Evolutionary conservation across 2,113 vertebrate species (phyloP).

Genomic region (rat (Rattus norvegicus)): GRCr8 NC_086020.1:199107001-199107500

Average conservation of each 20-base stretch:
- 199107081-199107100: not conserved
- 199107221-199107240: not conserved
- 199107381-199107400: not conserved
- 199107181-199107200: not conserved
- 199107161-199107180: not conserved
- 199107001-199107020: not conserved
- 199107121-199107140: constrained; percentile 37
- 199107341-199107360: not conserved
- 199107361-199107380: not conserved
- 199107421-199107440: not conserved
- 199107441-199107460: constrained; percentile 78
- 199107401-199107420: not conserved
- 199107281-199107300: not conserved
- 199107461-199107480: constrained; percentile 61
- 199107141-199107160: constrained; percentile 17
- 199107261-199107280: not conserved
- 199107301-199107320: not conserved
- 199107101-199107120: not conserved
- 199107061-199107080: not conserved
- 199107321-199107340: not conserved
- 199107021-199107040: not conserved
- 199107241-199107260: not conserved
- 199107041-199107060: not conserved
- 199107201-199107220: not conserved
- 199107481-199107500: constrained; percentile 25